phyloP scores from a whole-genome alignment of 92 coral and sea anemone species.

The Phymanthus crucifer region DNA sequence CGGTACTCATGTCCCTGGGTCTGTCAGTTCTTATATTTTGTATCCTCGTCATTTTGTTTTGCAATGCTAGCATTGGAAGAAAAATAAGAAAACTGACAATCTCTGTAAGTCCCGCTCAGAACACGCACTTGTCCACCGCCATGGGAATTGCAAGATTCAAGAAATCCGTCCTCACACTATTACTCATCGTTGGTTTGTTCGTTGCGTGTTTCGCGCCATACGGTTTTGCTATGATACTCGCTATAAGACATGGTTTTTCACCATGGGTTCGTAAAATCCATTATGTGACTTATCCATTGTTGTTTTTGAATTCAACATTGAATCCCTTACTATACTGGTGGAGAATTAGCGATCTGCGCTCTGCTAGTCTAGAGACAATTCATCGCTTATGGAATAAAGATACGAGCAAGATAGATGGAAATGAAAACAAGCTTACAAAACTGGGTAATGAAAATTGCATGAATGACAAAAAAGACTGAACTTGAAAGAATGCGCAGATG shows the following conservation, averaged over 20 bases:
- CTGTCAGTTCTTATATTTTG: neutral
- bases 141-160: slow-evolving; percentile 9
- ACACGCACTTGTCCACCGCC: neutral
- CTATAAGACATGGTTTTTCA: neutral
- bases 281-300: neutral
- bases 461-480: neutral
- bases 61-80: neutral
- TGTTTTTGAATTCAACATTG: neutral
- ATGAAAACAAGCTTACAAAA: neutral
- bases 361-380: neutral
- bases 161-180: neutral
- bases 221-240: neutral
- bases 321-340: neutral
- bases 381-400: neutral
- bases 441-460: neutral
- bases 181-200: neutral
- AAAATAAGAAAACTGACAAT: neutral
- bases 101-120: neutral
- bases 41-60: neutral
- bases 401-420: neutral
- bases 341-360: neutral
- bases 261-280: neutral
- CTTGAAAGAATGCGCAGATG: neutral
- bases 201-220: neutral
- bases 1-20: neutral